Evolutionary conservation across 2,797 vertebrate species (phyloP).

Genomic region (Triplophysa bombifrons): DNA sequence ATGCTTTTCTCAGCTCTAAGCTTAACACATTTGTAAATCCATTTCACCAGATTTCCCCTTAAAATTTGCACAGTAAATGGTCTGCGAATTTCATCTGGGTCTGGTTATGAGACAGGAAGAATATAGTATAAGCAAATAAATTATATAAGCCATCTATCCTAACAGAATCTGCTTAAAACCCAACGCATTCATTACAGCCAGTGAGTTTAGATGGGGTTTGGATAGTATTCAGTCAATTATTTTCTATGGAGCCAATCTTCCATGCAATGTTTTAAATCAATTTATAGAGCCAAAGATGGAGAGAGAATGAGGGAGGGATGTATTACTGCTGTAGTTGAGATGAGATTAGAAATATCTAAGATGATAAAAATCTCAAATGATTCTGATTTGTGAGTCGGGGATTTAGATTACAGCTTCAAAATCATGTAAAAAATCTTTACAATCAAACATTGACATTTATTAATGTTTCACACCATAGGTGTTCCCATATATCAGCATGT

Average conservation of each 20-base stretch:
- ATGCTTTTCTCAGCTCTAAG: not conserved
- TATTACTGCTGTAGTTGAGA: not conserved
- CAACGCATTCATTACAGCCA: constrained; percentile 11
- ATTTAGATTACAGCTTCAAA: not conserved
- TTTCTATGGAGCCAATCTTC: constrained; percentile 74
- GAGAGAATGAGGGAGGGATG: constrained; percentile 5
- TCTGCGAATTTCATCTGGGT: not conserved
- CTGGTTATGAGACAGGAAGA: constrained; percentile 25
- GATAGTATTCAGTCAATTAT: constrained; percentile 79
- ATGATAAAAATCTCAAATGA: not conserved
- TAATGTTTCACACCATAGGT: no score
- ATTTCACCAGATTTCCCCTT: not conserved
- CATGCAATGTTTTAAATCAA: constrained; percentile 73
- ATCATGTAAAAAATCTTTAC: not conserved
- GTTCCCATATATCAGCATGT: no score
- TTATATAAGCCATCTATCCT: constrained; percentile 12
- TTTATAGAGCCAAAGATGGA: constrained; percentile 65
- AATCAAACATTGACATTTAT: not conserved
- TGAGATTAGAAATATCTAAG: not conserved
- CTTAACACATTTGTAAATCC: constrained; percentile 6
- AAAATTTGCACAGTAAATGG: not conserved
- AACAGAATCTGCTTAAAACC: constrained; percentile 9
- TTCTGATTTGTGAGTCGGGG: not conserved
- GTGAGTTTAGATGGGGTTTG: constrained; percentile 69
- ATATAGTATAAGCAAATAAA: constrained; percentile 17